phyloP scores from a whole-genome alignment of 2,888 invertebrate species.

The Eupelmus urozonus region DNA sequence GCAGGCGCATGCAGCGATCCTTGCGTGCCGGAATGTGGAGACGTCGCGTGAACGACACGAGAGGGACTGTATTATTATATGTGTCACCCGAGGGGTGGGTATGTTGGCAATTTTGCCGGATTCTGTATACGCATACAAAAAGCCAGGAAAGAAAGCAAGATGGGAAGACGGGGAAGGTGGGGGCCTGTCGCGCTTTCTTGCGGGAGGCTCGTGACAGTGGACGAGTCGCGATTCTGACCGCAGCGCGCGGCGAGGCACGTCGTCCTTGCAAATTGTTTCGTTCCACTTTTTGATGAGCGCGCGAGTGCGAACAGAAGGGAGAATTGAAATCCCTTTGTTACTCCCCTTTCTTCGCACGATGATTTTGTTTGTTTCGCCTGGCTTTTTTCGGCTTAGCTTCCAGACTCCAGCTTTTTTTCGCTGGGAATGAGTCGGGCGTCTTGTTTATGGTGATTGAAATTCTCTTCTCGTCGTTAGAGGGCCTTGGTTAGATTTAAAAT shows the following conservation, averaged over 20 bases:
- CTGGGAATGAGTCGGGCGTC: neutral
- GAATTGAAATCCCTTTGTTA: constrained; percentile 60
- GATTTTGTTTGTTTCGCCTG: constrained; percentile 55
- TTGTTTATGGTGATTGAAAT: constrained; percentile 27
- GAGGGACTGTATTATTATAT: constrained; percentile 62
- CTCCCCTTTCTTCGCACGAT: constrained; percentile 48
- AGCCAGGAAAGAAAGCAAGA: neutral
- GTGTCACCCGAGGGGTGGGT: constrained; percentile 72
- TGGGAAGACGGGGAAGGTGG: constrained; percentile 1
- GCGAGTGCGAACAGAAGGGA: constrained; percentile 18
- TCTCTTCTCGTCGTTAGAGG: no score
- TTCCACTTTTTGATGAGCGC: constrained; percentile 65
- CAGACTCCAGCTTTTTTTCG: constrained; percentile 15
- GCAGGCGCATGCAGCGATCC: no score
- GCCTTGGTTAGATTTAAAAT: no score
- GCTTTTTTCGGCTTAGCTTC: constrained; percentile 31
- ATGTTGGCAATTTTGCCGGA: constrained; percentile 43
- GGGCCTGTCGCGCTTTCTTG: constrained; percentile 8
- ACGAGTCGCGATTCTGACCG: constrained; percentile 41
- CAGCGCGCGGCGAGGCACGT: constrained; percentile 58
- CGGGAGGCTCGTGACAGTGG: neutral
- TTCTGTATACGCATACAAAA: neutral
- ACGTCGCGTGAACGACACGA: constrained; percentile 41
- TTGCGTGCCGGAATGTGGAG: constrained; percentile 75
- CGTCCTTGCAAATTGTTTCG: constrained; percentile 67